Base-by-base conservation (phyloP, 53 echinoderm and acorn worm species). In the Astropecten irregularis region DNA sequence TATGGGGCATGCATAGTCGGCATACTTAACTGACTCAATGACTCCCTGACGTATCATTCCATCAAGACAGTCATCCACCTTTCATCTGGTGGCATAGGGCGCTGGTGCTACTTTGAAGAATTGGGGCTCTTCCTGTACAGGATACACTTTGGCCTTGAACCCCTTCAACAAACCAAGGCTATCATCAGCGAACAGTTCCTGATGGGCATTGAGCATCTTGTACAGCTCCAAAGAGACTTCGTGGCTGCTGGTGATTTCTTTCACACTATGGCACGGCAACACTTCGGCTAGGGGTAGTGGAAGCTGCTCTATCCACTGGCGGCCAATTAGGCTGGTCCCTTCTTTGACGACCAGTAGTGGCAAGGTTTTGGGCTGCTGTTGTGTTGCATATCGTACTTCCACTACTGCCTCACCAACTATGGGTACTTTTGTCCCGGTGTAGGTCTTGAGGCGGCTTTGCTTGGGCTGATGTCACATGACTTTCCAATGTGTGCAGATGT, bases 61-160 rank as follows among this genome's bases (percentile, higher is more conserved):
- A n/a, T n/a, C n/a, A n/a, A n/a, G n/a, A n/a, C n/a, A n/a, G n/a
- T n/a, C n/a, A n/a, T n/a, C n/a, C n/a, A n/a, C n/a, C n/a, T n/a
- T n/a, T n/a, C n/a, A n/a, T n/a, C 82, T 68, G 28, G 49, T 87
- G 14, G 90, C 82, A 67, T 87, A 93, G 1, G 88, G 23, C 6
- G 76, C 88, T 9, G 87, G 84, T 18, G 67, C 82, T 57, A 90
- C 81, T 56, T 87, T 90, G 73, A 44, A 81, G 55, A 86, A 92
- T 13, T 66, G 28, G 1, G 77, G 23, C 20, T 69, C 55, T 9
- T 85, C 73, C 0, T 84, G 28, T 9, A 23, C 25, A 13, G 83
- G 76, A 36, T 92, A 50, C 1, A 89, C 79, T 66, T 87, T 89
- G 47, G 89, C 89, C 49, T 88, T 64, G 20, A 68, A 83, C 20